Evolutionary conservation across 1,140 invertebrate genomes (phyloP), one percentile per base, ranked within the genome.

Genomic region (Diachasma alloeum): DNA sequence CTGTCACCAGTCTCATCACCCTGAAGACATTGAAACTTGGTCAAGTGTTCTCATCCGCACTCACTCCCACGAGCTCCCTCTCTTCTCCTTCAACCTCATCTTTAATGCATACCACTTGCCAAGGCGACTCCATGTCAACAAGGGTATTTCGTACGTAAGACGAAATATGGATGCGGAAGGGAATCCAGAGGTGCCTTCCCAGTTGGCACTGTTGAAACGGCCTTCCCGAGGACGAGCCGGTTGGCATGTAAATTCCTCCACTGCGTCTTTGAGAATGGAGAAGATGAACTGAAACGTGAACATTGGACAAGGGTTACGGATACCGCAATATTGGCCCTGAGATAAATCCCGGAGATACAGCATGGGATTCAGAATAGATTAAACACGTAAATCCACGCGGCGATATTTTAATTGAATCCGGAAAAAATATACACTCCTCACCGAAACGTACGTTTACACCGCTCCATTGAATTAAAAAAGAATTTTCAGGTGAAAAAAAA

Each of bases 41-140:
- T 77, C 75, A 77, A 79, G 81, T 77, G 66, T 78, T 76, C 67
- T 74, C 59, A 42, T 63, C 74, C 48, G 66, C 26, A 53, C 9
- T 46, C 10, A 13, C 44, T 69, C 17, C 69, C 22, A 9, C 59
- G 19, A 31, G 6, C 68, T 67, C 15, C 19, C 17, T 53, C 44
- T 70, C 44, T 53, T 3, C 31, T 11, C 42, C 44, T 69, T n/a
- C 56, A 53, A 53, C 10, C 77, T 82, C 81, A 83, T 81, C 78
- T 83, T 83, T 83, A 82, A 82, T 83, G 77, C 77, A 81, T 82
- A 69, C 48, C 66, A 72, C 44, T 78, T 74, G 74, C 72, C 77
- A 39, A 74, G 63, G 73, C 63, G 39, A 76, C 75, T 75, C 68
- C 70, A 76, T 82, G 78, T 79, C 81, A 80, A 82, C 81, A 78